Percentiles rank a stretch among this genome's conserved stretches.
Conservation (phyloP, 1,140 invertebrate species). For the Chionoecetes opilio region DNA sequence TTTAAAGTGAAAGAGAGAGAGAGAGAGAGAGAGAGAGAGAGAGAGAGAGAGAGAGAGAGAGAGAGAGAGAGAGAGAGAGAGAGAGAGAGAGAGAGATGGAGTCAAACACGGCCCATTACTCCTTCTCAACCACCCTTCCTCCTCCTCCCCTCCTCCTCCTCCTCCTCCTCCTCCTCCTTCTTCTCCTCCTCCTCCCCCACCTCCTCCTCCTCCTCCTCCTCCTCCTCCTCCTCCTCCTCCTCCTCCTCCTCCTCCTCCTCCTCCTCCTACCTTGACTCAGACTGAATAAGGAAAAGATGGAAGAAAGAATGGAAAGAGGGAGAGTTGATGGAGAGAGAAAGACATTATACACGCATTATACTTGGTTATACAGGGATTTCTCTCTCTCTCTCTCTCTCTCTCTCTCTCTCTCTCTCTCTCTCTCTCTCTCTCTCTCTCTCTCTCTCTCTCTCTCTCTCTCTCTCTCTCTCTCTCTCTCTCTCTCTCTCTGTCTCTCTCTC, state of each 20-base stretch:
- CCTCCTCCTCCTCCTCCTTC: no score
- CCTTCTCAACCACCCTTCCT: neutral
- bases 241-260: neutral
- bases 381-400: no score
- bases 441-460: no score
- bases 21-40: no score
- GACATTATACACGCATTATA: conserved; percentile 10
- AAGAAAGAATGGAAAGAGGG: neutral
- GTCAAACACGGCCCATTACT: conserved; percentile 18
- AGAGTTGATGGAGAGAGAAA: neutral
- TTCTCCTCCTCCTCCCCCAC: no score
- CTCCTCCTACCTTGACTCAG: neutral
- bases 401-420: no score
- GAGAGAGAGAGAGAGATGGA: conserved; percentile 27
- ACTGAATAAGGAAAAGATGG: conserved; percentile 15
- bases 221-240: conserved; percentile 22
- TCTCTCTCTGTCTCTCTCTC: conserved; percentile 10
- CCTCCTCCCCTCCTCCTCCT: neutral
- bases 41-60: no score
- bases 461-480: no score
- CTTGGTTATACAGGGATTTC: neutral
- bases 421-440: no score
- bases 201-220: conserved; percentile 18
- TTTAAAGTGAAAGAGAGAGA: no score
- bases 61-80: conserved; percentile 13